Conservation (phyloP, 2,888 invertebrate genomes). For the Leptothorax acervorum region DNA sequence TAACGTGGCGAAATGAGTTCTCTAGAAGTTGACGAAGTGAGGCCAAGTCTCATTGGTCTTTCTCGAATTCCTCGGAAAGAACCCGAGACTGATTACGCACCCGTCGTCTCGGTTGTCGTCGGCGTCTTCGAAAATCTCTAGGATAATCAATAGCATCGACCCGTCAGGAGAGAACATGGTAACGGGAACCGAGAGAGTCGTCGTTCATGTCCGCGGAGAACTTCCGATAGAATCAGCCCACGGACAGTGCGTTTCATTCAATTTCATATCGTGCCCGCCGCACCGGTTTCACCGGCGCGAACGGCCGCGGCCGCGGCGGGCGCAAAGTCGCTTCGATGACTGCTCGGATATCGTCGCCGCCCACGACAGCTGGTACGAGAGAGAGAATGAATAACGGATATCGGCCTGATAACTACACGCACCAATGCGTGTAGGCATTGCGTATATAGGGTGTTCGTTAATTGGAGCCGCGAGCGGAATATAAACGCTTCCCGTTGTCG, state of each 20-base stretch:
- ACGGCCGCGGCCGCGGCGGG: not conserved
- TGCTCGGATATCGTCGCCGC: slow-evolving; percentile 57
- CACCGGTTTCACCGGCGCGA: not conserved
- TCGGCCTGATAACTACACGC: slow-evolving; percentile 47
- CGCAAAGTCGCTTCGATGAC: slow-evolving; percentile 48
- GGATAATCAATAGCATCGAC: slow-evolving; percentile 17
- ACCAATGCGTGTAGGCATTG: not conserved
- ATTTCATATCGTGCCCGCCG: slow-evolving; percentile 27
- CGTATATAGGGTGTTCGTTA: slow-evolving; percentile 13
- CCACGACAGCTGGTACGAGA: slow-evolving; percentile 56
- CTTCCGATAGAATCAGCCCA: slow-evolving; percentile 60
- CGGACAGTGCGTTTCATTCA: slow-evolving; percentile 58
- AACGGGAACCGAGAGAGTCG: not conserved
- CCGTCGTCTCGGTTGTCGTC: not conserved
- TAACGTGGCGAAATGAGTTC: not conserved
- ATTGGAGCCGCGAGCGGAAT: slow-evolving; percentile 3
- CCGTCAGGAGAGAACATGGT: not conserved
- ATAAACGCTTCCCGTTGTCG: slow-evolving; percentile 12
- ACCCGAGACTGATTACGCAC: not conserved
- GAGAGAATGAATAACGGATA: slow-evolving; percentile 48
- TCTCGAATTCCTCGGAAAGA: not conserved
- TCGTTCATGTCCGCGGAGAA: slow-evolving; percentile 13
- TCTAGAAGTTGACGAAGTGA: slow-evolving; percentile 1
- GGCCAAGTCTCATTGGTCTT: not conserved
- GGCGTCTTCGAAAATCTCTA: slow-evolving; percentile 16